Evolutionary conservation across 2,113 vertebrate species (phyloP).

Genomic region (Aldabrachelys gigantea): DNA sequence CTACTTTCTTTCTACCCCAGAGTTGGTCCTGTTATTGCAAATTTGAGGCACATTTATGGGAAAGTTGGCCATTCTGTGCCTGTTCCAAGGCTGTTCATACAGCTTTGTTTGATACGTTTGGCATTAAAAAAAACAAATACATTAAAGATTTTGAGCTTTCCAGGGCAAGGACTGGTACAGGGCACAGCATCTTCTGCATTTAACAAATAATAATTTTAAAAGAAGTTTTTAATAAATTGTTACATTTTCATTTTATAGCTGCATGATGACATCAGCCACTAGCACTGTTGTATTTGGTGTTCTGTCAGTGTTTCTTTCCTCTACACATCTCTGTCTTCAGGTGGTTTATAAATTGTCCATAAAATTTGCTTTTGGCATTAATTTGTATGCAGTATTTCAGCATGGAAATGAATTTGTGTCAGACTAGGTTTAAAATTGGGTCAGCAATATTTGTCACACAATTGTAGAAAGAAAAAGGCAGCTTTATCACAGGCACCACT

Average conservation of each 20-base stretch:
- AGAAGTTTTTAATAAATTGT: background rate
- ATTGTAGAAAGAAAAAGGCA: background rate
- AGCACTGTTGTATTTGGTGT: background rate
- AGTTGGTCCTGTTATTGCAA: background rate
- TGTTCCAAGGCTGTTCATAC: background rate
- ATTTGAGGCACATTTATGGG: conserved; percentile 17
- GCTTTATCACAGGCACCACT: background rate
- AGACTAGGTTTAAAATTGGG: conserved; percentile 38
- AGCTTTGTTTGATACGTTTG: background rate
- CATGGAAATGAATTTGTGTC: conserved; percentile 45
- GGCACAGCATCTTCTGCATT: background rate
- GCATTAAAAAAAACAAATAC: conserved; percentile 20
- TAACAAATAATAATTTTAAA: background rate
- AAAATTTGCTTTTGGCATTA: conserved; percentile 35
- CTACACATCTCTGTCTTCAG: background rate
- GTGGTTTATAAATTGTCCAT: background rate
- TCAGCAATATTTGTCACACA: conserved; percentile 37
- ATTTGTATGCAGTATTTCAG: conserved; percentile 30
- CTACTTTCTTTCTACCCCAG: background rate
- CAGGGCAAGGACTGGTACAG: background rate
- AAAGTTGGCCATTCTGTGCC: background rate
- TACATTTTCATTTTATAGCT: background rate
- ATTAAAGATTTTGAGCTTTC: background rate
- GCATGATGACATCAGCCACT: background rate
- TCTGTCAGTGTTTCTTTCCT: background rate